These are phyloP conservation scores for Allobates femoralis DNA, from an alignment of 2,797 vertebrate genomes.

Conservation along the genomic window DNA sequence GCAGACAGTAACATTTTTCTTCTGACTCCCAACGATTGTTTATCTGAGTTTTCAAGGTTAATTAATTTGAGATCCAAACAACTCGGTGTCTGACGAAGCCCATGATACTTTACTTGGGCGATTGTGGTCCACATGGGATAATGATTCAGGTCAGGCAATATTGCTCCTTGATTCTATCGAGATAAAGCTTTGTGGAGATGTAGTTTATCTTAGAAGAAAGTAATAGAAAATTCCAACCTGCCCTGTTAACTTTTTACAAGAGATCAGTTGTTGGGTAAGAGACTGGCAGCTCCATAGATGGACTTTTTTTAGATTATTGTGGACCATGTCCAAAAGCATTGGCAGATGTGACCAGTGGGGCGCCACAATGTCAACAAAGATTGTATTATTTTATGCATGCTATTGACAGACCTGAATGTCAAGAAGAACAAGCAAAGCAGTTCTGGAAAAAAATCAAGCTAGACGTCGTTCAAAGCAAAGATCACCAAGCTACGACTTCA, in stretches of 20 bases:
- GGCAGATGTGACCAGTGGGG: no score
- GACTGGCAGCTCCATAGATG: background rate
- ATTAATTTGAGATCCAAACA: background rate
- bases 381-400: no score
- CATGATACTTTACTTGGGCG: background rate
- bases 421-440: no score
- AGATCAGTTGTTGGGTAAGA: background rate
- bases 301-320: background rate
- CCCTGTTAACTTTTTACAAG: background rate
- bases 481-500: no score
- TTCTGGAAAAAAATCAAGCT: no score
- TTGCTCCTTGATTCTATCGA: background rate
- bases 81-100: no score
- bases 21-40: background rate
- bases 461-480: no score
- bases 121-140: background rate
- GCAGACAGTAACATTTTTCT: background rate
- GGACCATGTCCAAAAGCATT: background rate
- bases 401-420: no score
- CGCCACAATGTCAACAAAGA: no score
- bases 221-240: background rate
- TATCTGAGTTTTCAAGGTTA: background rate
- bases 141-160: background rate
- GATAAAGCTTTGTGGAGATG: no score
- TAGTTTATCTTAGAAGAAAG: no score